phyloP scores from a whole-genome alignment of 2,797 vertebrate genomes.

The Phoxinus dragarum region DNA sequence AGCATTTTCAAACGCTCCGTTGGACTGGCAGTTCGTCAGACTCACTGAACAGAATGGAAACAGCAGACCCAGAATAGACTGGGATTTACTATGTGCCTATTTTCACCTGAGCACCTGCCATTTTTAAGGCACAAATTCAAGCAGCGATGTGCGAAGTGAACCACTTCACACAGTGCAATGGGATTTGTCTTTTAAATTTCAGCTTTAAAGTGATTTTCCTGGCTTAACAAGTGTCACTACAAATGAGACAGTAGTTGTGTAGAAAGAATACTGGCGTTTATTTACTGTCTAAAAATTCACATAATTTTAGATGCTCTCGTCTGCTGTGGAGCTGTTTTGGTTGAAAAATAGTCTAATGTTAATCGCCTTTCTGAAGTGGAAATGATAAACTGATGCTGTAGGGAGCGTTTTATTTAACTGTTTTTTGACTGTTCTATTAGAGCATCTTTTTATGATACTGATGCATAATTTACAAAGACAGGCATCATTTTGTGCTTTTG shows the following conservation, averaged over 20 bases:
- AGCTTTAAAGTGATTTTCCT: conserved; percentile 42
- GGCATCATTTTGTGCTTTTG: conserved; percentile 53
- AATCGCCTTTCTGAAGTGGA: conserved; percentile 48
- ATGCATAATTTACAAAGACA: conserved; percentile 60
- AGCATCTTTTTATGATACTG: conserved; percentile 41
- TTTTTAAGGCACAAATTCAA: conserved; percentile 41
- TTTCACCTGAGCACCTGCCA: conserved; percentile 46
- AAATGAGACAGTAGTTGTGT: conserved; percentile 19
- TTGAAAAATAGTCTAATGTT: conserved; percentile 43
- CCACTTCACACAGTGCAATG: conserved; percentile 25
- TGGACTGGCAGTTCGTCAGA: conserved; percentile 40
- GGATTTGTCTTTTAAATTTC: conserved; percentile 43
- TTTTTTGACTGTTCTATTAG: conserved; percentile 37
- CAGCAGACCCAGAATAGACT: conserved; percentile 35
- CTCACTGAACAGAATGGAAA: conserved; percentile 30
- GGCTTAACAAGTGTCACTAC: conserved; percentile 32
- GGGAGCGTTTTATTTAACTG: conserved; percentile 11
- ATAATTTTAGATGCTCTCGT: conserved; percentile 15
- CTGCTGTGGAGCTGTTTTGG: conserved; percentile 4
- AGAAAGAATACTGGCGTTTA: conserved; percentile 22
- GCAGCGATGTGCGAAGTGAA: conserved; percentile 21
- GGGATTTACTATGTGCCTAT: conserved; percentile 32
- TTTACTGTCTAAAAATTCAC: conserved; percentile 16
- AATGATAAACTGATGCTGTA: conserved; percentile 28
- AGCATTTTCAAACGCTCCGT: conserved; percentile 54